Evolutionary conservation across 1,140 invertebrate genomes (phyloP), one percentile per base, ranked within the genome.

Genomic region (Drosophila sproati): DNA sequence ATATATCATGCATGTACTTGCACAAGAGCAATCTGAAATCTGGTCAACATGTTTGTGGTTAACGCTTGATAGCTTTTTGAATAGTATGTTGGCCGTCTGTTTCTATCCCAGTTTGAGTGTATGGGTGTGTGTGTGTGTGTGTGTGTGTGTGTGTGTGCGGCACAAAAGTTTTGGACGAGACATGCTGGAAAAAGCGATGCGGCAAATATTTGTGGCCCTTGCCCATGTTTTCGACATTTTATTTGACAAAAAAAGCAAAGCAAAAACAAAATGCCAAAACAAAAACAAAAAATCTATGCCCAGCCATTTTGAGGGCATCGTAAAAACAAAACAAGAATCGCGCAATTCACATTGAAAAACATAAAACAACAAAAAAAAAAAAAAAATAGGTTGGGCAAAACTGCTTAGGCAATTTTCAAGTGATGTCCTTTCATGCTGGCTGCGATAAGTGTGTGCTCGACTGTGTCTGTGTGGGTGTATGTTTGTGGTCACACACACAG

Each of bases 401-500:
- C 82, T 87, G 86, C 79, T 87, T 89, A 88, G 85, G 85, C 85
- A 89, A 88, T 89, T 89, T 88, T 88, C 85, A 88, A 88, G 80
- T 89, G 85, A 89, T 89, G 83, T 89, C 77, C 83, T 87, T 78
- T 68, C 61, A 32, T 66, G 56, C 51, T 56, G 64, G 35, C 47
- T 63, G 50, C 80, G 79, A 79, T 83, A 88, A 88, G 82, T 79
- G 61, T 67, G n/a, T 43, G 20, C 51, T 51, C 34, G 50, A 12
- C 7, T 45, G 51, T 52, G 31, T 20, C n/a, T 47, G 29, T 37
- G 12, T 71, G 35, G 56, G 45, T 73, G 45, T 73, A 34, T 55
- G 34, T 47, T 45, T 55, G 57, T 77, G 68, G 64, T 48, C 54
- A 77, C 47, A 45, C 39, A 75, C 45, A 68, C 54, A 37, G 31